phyloP scores from a whole-genome alignment of 2,888 invertebrate species.

The Monochamus alternatus region DNA sequence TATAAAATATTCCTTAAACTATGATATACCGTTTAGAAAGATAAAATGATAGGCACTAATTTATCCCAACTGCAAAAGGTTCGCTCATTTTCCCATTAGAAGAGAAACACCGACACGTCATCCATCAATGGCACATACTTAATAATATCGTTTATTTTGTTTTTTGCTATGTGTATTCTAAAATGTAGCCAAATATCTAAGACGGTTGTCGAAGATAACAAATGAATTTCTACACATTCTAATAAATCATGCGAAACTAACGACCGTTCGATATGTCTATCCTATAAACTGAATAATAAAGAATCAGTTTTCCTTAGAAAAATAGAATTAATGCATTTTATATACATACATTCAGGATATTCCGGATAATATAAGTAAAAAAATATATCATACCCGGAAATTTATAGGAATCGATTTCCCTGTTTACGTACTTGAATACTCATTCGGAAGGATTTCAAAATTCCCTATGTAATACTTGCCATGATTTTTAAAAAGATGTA shows the following conservation, averaged over 20 bases:
- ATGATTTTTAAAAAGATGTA: too few relatives aligned
- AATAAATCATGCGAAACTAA: conserved; percentile 33
- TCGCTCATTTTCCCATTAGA: not conserved
- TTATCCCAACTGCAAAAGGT: not conserved
- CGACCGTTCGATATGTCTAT: conserved; percentile 25
- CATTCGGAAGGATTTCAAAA: too few relatives aligned
- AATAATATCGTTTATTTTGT: conserved; percentile 19
- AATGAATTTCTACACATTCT: conserved; percentile 35
- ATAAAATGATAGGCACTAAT: too few relatives aligned
- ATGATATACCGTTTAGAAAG: too few relatives aligned
- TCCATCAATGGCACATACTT: conserved; percentile 20
- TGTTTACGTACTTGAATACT: too few relatives aligned
- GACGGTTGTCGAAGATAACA: conserved; percentile 36
- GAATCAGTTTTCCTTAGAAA: conserved; percentile 26
- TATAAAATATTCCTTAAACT: too few relatives aligned
- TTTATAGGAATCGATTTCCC: too few relatives aligned
- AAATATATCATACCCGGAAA: too few relatives aligned
- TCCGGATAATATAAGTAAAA: too few relatives aligned
- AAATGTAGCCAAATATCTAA: conserved; percentile 31
- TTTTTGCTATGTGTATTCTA: conserved; percentile 21
- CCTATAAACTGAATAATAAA: conserved; percentile 32
- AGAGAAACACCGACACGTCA: not conserved
- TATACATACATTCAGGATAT: not conserved
- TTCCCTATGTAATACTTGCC: too few relatives aligned
- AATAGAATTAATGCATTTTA: conserved; percentile 16